Evolutionary conservation across 1,140 invertebrate species (phyloP).

Genomic region (Paraescarpia echinospica): DNA sequence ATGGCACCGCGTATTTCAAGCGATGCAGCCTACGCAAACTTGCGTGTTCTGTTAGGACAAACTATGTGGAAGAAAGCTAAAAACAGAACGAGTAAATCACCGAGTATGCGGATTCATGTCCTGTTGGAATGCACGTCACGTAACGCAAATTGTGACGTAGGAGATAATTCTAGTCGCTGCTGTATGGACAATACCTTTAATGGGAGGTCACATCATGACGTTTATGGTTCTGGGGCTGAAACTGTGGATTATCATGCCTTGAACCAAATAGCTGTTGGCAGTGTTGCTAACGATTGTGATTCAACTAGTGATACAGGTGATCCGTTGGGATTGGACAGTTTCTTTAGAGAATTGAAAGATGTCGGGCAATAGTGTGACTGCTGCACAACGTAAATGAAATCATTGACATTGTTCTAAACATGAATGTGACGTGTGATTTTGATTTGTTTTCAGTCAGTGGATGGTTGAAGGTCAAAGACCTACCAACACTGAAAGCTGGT

Average conservation of each 20-base stretch:
- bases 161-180: not conserved
- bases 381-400: not conserved
- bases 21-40: not conserved
- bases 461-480: not conserved
- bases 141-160: not conserved
- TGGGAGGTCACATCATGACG: not conserved
- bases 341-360: constrained; percentile 6
- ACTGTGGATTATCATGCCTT: not conserved
- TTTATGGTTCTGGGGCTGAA: not conserved
- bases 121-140: not conserved
- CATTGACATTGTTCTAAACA: not conserved
- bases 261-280: not conserved
- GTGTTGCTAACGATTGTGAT: not conserved
- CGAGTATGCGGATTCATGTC: not conserved
- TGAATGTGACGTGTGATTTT: not conserved
- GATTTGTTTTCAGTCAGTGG: not conserved
- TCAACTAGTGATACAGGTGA: not conserved
- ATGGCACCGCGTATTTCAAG: not conserved
- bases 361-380: not conserved
- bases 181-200: not conserved
- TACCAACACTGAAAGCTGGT: constrained; percentile 4
- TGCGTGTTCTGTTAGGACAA: not conserved
- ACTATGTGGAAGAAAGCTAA: not conserved
- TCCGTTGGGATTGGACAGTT: not conserved
- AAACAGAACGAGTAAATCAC: not conserved